These are phyloP conservation scores for Tachina grossa DNA, from an alignment of 2,888 invertebrate genomes.

Conservation along the genomic window DNA sequence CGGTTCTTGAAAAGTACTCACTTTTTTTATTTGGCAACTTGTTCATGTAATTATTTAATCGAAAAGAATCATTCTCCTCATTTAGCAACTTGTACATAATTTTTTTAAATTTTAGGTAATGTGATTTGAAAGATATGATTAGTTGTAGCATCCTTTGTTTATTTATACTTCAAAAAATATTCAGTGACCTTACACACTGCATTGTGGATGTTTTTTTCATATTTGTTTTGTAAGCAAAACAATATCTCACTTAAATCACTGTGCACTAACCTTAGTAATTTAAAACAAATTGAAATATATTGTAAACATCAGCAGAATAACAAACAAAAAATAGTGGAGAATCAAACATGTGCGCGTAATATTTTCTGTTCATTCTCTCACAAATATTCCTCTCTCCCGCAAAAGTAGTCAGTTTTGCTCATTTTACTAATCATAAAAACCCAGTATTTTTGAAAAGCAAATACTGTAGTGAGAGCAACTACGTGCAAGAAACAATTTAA, in stretches of 20 bases:
- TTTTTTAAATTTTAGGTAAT: no score
- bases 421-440: conserved; percentile 7
- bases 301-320: conserved; percentile 49
- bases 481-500: conserved; percentile 32
- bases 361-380: not conserved
- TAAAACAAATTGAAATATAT: conserved; percentile 21
- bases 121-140: no score
- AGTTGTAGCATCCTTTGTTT: no score
- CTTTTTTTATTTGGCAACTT: no score
- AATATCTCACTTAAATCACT: conserved; percentile 11
- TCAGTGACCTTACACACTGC: no score
- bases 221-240: not conserved
- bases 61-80: no score
- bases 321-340: conserved; percentile 13
- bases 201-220: not conserved
- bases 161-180: no score
- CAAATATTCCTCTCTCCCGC: not conserved
- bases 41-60: no score
- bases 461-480: not conserved
- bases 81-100: no score
- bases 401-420: not conserved
- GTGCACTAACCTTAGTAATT: conserved; percentile 27
- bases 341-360: conserved; percentile 43
- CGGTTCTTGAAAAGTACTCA: no score
- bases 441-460: conserved; percentile 40